Evolutionary conservation across 2,888 invertebrate species (phyloP), one percentile per base, ranked within the genome.

Genomic region (Diachrysia chrysitis): DNA sequence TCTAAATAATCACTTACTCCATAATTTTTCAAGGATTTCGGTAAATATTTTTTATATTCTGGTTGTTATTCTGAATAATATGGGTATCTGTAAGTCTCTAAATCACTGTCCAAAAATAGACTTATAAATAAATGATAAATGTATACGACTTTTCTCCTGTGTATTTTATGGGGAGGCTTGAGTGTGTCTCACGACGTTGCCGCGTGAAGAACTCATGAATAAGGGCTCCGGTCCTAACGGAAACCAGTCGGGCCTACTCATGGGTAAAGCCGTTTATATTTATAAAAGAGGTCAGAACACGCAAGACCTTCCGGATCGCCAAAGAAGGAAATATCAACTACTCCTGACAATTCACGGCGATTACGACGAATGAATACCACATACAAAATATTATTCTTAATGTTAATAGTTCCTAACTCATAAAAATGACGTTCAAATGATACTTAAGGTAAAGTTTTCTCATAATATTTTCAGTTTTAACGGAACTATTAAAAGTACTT

Each of bases 391-490:
- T 16, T 16, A 37, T 16, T 37, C 4, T 37, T 37, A 3, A 37
- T 14, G 14, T 37, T 37, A 37, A 37, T 14, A 37, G 37, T 37
- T 37, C 4, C 37, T 14, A 14, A 37, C 1, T 37, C 37, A 2
- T 37, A 37, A 37, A 16, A 5, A n/a, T 51, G 12, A 10, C 19
- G 10, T 51, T 51, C 12, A 19, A 51, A 51, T 12, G 21, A 51
- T 12, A 21, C 12, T 51, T 21, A 51, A 12, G 12, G 10, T 19
- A 51, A 29, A 56, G 32, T 66, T 66, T 51, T 14, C 51, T 23
- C 48, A 66, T 73, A 58, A 48, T 37, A 58, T 64, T 69, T 55
- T 58, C 21, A 55, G 29, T 73, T 73, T 46, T 73, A 21, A 73
- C 48, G 48, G 56, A 21, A 51, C 48, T 19, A 51, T 51, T 21